Conservation (phyloP, 2,888 invertebrate genomes). For the Schizaphis graminum region DNA sequence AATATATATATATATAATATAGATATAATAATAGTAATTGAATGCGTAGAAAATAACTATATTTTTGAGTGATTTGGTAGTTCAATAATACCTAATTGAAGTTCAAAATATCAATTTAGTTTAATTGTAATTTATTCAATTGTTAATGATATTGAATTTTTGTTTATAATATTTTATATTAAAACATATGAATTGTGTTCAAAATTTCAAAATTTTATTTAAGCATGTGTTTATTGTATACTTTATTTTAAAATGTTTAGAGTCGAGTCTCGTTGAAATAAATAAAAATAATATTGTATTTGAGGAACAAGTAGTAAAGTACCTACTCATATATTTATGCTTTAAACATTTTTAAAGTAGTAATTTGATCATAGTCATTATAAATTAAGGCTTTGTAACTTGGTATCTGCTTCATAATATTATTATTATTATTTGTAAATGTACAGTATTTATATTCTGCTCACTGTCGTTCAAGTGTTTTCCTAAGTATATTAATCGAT, state of each 20-base stretch:
- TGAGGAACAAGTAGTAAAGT: too few relatives aligned
- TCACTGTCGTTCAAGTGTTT: neutral
- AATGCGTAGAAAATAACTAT: neutral
- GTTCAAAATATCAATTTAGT: neutral
- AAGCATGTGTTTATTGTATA: neutral
- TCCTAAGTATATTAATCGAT: neutral
- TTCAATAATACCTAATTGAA: neutral
- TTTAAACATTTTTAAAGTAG: neutral
- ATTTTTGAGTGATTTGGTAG: neutral
- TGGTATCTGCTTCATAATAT: neutral
- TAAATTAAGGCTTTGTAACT: neutral
- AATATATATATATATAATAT: too few relatives aligned
- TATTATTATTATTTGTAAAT: neutral
- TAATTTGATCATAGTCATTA: neutral
- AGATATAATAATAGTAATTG: neutral
- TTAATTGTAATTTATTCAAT: neutral
- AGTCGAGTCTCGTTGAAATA: neutral
- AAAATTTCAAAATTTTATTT: neutral
- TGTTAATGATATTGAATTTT: neutral
- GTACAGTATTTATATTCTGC: neutral
- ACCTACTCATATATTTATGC: neutral
- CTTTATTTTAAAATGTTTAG: neutral
- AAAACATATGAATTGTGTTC: neutral
- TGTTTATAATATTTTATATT: neutral
- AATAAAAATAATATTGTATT: neutral